Percentiles rank a stretch among this genome's conserved stretches.
These are phyloP conservation scores for Erebia epiphron DNA, from an alignment of 2,888 invertebrate species.

Conservation along the genomic window DNA sequence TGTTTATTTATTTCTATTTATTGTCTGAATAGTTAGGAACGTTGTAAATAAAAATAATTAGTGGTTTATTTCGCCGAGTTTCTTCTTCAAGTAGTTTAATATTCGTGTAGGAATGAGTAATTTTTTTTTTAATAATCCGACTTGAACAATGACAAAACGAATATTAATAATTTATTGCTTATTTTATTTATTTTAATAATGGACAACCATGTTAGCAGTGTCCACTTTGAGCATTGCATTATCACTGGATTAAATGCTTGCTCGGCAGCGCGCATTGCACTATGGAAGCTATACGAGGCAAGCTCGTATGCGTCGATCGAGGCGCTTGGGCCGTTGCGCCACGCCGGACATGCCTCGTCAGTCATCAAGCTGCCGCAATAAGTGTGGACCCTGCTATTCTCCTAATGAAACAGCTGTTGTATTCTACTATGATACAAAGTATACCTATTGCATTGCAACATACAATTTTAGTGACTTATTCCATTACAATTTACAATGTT, in stretches of 20 bases:
- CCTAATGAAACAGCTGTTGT: not conserved
- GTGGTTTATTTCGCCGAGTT: constrained; percentile 51
- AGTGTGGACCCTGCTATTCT: not conserved
- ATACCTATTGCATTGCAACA: not conserved
- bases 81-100: constrained; percentile 11
- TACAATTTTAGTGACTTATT: not conserved
- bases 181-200: not conserved
- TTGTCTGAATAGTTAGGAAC: constrained; percentile 62
- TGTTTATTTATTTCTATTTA: constrained; percentile 78
- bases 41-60: constrained; percentile 68
- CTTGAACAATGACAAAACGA: not conserved
- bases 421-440: not conserved
- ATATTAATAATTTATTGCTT: constrained; percentile 1
- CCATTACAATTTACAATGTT: not conserved
- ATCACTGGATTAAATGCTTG: too few relatives aligned
- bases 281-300: too few relatives aligned
- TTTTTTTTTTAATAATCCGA: not conserved
- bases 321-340: too few relatives aligned
- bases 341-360: not conserved
- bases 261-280: too few relatives aligned
- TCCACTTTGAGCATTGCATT: too few relatives aligned
- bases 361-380: not conserved
- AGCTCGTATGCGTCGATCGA: too few relatives aligned
- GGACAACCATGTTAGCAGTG: too few relatives aligned
- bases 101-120: not conserved